Conservation (phyloP, 1,140 invertebrate species). For the Eubasilissa regina region DNA sequence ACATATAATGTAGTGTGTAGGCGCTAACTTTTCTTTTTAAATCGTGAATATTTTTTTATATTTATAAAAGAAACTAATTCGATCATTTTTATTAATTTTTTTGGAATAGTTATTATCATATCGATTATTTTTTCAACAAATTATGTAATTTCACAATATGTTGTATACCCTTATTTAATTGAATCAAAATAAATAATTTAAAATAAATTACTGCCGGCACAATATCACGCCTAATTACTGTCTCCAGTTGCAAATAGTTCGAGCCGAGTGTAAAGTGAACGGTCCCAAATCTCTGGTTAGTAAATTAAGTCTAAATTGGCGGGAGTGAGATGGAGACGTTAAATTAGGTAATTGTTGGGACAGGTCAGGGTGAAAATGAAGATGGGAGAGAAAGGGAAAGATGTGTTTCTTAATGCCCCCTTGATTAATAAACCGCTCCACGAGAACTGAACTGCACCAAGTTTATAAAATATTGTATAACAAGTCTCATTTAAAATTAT, state of each 20-base stretch:
- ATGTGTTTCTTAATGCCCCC: constrained; percentile 59
- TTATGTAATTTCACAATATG: background rate
- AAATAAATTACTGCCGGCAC: background rate
- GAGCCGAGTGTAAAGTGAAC: constrained; percentile 40
- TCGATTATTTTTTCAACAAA: too few relatives aligned
- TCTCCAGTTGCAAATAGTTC: constrained; percentile 30
- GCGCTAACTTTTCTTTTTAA: too few relatives aligned
- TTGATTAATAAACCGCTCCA: constrained; percentile 57
- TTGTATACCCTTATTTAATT: background rate
- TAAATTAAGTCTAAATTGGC: constrained; percentile 56
- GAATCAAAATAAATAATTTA: background rate
- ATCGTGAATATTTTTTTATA: too few relatives aligned
- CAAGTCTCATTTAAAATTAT: background rate
- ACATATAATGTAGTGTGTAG: too few relatives aligned
- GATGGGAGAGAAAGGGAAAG: constrained; percentile 55
- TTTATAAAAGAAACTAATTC: too few relatives aligned
- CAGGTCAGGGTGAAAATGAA: constrained; percentile 57
- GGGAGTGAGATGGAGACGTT: constrained; percentile 53
- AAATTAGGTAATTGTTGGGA: constrained; percentile 60
- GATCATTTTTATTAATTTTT: too few relatives aligned
- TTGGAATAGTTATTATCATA: too few relatives aligned
- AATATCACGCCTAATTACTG: too few relatives aligned
- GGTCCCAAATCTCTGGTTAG: constrained; percentile 40
- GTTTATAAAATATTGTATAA: constrained; percentile 1
- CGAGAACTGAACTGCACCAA: constrained; percentile 38